Evolutionary conservation across 2,797 vertebrate species (phyloP), one percentile per base, ranked within the genome.

Genomic region (Thalassophryne amazonica): DNA sequence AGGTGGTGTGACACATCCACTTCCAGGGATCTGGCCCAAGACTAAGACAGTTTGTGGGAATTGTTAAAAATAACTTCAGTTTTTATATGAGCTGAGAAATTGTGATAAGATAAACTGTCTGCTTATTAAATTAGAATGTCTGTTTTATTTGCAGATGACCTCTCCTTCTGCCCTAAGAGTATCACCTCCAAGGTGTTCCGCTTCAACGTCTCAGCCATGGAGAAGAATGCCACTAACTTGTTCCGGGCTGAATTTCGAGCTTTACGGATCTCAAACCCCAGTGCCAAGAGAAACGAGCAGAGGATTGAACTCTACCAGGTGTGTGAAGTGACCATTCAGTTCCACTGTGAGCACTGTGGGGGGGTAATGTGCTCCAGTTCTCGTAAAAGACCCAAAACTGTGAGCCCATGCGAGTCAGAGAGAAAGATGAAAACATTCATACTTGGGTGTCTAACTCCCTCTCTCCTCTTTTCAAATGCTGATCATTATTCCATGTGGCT

Each of bases 271-370:
- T 92, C 94, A 51, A 98, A 98, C 76, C 74, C 68, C 0, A 83
- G 59, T n/a, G 93, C 96, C 83, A 96, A 94, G 82, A 94, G 90
- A 70, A 93, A 88, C 0, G 96, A 98, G 70, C 96, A 98, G 85
- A 92, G 96, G 69, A 95, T 98, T 43, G 96, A 98, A 80, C 93
- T 98, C 72, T 98, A 98, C 84, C 96, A 98, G 94, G 96, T 97
- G 83, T 76, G 86, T 67, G 58, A 70, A 58, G 56, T 48, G 63
- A 69, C 30, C 35, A 30, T 59, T 77, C 41, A 23, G 68, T 71
- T 74, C 60, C 62, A 67, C 56, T 63, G 62, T 71, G 64, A 70
- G 66, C 51, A 35, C 12, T 28, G 7, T 50, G 8, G 60, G 64
- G 52, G 71, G 69, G 56, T 52, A 59, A 45, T 37, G 49, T 45